Evolutionary conservation across 1,140 invertebrate species (phyloP), one percentile per base, ranked within the genome.

Genomic region (Amyelois transitella): DNA sequence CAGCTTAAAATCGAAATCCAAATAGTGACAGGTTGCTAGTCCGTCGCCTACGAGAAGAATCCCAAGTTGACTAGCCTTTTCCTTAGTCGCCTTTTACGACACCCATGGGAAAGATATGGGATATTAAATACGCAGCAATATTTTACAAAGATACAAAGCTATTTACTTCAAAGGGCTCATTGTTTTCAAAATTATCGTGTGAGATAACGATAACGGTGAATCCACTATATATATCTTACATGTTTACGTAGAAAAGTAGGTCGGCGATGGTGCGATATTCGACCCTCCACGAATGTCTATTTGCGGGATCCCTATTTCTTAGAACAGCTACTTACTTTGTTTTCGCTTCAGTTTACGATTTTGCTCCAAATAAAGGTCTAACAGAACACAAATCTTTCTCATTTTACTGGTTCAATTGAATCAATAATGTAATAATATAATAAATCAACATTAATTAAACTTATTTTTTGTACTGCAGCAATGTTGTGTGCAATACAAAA

Each of bases 241-340:
- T 2, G 8, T 38, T 38, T 14, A 14, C 12, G 18, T 19, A 45
- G 12, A 45, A 55, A 53, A 43, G 19, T 53, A 48, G 18, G 18
- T 55, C 8, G 22, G 32, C n/a, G 32, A 38, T 38, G 32, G 12
- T 38, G 32, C 32, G 43, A 53, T 51, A 50, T 59, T 55, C 44
- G 56, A 58, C 52, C 55, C 48, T 58, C 51, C 52, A 19, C 32
- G 12, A 1, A 24, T 7, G 25, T 51, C 24, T 38, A 32, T 14
- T 38, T 49, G 6, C 38, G 4, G 4, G 38, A n/a, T 49, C 14
- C 5, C 21, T 49, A 43, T 49, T 32, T 51, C 24, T 45, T 1
- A 8, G 52, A 53, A 53, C 17, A 6, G n/a, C 43, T n/a, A 54
- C 51, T n/a, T 19, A 43, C 25, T 53, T 55, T 52, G 61, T 55